Evolutionary conservation across 2,113 vertebrate species (phyloP).

Genomic region (Monarcha castaneiventris): DNA sequence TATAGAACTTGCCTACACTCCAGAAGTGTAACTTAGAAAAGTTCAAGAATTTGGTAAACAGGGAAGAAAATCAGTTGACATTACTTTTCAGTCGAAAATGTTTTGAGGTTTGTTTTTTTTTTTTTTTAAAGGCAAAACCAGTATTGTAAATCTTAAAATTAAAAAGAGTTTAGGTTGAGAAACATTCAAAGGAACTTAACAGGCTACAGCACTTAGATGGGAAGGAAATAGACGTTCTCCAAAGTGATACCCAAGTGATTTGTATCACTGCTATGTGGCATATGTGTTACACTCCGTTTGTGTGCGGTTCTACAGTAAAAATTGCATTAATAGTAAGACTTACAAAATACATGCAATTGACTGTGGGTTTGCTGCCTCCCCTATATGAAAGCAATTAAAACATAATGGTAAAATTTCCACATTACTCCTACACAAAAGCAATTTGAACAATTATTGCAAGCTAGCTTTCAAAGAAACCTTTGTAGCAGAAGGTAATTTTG

Average conservation of each 20-base stretch:
- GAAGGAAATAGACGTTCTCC: not conserved
- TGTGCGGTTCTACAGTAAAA: not conserved
- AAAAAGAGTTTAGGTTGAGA: not conserved
- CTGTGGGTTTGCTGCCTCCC: not conserved
- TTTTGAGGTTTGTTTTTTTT: not conserved
- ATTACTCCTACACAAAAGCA: not conserved
- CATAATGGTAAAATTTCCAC: not conserved
- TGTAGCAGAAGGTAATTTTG: not conserved
- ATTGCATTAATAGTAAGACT: not conserved
- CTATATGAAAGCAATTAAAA: constrained; percentile 32
- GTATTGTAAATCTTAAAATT: not conserved
- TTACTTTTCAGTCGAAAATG: not conserved
- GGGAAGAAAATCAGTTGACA: not conserved
- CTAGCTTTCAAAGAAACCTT: not conserved
- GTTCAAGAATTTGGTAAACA: not conserved
- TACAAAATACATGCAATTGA: not conserved
- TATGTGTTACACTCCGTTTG: not conserved
- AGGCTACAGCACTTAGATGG: not conserved
- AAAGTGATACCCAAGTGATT: not conserved
- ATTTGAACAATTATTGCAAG: constrained; percentile 3
- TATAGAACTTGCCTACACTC: not conserved
- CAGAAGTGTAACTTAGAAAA: not conserved
- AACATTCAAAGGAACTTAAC: not conserved
- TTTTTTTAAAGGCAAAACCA: not conserved
- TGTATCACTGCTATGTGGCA: not conserved